These are phyloP conservation scores for Hirtodrosophila confusa DNA, from an alignment of 2,888 invertebrate species.

Conservation along the genomic window DNA sequence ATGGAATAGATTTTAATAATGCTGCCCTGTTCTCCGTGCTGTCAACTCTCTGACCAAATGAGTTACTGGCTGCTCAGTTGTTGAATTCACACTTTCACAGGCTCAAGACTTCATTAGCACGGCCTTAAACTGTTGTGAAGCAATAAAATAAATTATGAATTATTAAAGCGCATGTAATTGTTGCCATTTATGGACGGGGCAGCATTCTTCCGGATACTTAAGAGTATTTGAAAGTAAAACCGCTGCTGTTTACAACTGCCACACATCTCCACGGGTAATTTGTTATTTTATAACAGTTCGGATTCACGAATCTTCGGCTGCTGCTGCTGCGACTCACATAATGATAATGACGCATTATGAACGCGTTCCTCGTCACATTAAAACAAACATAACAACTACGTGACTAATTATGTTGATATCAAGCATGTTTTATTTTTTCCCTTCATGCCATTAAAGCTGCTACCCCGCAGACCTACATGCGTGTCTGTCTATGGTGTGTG, in stretches of 20 bases:
- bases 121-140: conserved; percentile 19
- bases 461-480: neutral
- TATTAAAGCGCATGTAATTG: conserved; percentile 33
- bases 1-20: conserved; percentile 31
- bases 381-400: conserved; percentile 76
- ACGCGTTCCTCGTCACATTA: conserved; percentile 72
- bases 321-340: conserved; percentile 41
- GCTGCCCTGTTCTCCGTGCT: conserved; percentile 12
- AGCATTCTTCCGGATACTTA: conserved; percentile 42
- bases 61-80: neutral
- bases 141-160: conserved; percentile 49
- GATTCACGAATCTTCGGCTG: conserved; percentile 48
- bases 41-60: conserved; percentile 2
- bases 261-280: conserved; percentile 53
- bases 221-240: conserved; percentile 43
- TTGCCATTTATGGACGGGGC: conserved; percentile 5
- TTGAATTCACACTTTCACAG: conserved; percentile 22
- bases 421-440: conserved; percentile 48
- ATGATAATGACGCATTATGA: conserved; percentile 68
- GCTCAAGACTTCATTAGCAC: neutral
- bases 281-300: conserved; percentile 68
- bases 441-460: conserved; percentile 23
- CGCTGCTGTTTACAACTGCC: conserved; percentile 28
- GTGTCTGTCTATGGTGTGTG: neutral
- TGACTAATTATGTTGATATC: conserved; percentile 79